Conservation (phyloP, 2,113 vertebrate species). For the Epinephelus lanceolatus region DNA sequence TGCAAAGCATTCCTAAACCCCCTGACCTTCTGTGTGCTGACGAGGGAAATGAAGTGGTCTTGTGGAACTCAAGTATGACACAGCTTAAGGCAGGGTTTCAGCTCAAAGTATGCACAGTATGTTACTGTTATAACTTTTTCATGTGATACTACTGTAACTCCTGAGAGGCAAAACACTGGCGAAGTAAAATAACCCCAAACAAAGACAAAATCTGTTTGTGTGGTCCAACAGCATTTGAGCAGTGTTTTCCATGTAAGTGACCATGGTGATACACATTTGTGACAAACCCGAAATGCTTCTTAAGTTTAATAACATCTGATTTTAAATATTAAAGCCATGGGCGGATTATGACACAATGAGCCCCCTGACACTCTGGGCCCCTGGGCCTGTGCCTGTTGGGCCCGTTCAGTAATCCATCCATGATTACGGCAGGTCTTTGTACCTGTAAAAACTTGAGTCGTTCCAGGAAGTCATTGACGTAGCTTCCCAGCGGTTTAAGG, state of each 20-base stretch:
- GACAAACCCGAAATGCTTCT: not conserved
- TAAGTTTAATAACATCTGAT: not conserved
- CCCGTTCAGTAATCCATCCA: too few relatives aligned
- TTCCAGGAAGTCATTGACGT: constrained; percentile 89
- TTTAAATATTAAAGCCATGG: too few relatives aligned
- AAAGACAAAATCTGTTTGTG: not conserved
- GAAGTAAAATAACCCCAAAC: not conserved
- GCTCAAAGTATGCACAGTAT: not conserved
- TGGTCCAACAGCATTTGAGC: not conserved
- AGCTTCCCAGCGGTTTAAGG: constrained; percentile 92
- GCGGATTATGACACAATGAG: too few relatives aligned
- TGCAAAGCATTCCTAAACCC: not conserved
- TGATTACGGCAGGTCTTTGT: not conserved
- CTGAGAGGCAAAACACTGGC: not conserved
- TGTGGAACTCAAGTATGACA: constrained; percentile 26
- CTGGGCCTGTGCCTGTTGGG: too few relatives aligned
- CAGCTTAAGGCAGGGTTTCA: constrained; percentile 25
- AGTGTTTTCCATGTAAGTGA: not conserved
- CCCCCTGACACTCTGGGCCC: too few relatives aligned
- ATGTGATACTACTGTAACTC: not conserved
- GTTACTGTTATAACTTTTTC: not conserved
- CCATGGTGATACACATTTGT: not conserved
- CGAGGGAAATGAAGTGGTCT: not conserved
- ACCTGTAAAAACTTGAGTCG: constrained; percentile 91
- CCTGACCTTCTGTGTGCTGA: not conserved